Base-by-base conservation (phyloP, 2,797 vertebrate species). In the Tauraco hartlaubi region DNA sequence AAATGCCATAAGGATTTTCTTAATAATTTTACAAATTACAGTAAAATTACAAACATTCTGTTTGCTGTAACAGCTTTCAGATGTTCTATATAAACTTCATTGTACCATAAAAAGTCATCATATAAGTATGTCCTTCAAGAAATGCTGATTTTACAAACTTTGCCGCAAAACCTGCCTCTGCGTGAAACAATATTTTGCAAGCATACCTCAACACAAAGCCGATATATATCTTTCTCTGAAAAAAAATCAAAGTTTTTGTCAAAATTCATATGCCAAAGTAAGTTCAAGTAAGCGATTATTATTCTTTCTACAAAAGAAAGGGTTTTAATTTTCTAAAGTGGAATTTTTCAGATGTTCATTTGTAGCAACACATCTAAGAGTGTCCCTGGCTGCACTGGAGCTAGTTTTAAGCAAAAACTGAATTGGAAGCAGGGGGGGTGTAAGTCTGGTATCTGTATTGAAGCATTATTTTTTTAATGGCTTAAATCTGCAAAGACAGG, bases 101-200 rank as follows among this genome's bases (percentile, higher is more conserved):
- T 18, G 59, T 74, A 46, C 43, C 72, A 74, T n/a, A 52, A 13
- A 13, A 73, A 90, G 63, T 33, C 13, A 68, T 69, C 14, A 19
- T 31, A 7, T 33, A 85, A 69, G 35, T 28, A 89, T 0, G 19
- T 16, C 72, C 67, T 77, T 80, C 43, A 61, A 69, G 41, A 94
- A 96, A 86, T n/a, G 31, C 29, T 64, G 54, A 85, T 91, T 81
- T 87, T 64, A 71, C 64, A 71, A 49, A 79, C 64, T 73, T 87
- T 63, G 31, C 31, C 79, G 73, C 44, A 88, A 67, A 92, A 72
- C 23, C 54, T 44, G 33, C 48, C 44, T 82, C 52, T 75, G 33
- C 21, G 39, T 29, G 80, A 88, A 91, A 69, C 37, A 33, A 1
- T 25, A 81, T 55, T 87, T 88, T 54, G 28, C 39, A 44, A 5